Conservation (phyloP, 2,797 vertebrate species). For the Pseudochromis fuscus region DNA sequence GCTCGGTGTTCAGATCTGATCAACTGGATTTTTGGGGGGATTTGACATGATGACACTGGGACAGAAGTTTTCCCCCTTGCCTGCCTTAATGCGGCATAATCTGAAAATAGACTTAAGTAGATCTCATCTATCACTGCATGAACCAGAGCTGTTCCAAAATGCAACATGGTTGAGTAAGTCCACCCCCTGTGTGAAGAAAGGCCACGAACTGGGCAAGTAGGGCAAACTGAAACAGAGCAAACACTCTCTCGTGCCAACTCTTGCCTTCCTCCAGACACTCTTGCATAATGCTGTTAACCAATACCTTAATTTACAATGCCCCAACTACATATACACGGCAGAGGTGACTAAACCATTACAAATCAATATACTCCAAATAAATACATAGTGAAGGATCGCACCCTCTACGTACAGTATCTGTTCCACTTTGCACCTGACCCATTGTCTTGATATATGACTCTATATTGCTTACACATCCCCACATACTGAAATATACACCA, state of each 20-base stretch:
- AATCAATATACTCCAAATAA: constrained; percentile 35
- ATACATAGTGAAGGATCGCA: constrained; percentile 3
- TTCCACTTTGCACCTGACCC: constrained; percentile 27
- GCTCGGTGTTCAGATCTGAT: no score
- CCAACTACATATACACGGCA: constrained; percentile 57
- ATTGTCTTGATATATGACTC: constrained; percentile 44
- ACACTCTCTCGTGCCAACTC: constrained; percentile 59
- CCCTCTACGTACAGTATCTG: not conserved
- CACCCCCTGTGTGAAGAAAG: constrained; percentile 64
- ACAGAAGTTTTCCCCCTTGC: constrained; percentile 7
- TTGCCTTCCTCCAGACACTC: constrained; percentile 69
- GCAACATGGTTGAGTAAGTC: constrained; percentile 66
- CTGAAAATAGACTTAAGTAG: constrained; percentile 60
- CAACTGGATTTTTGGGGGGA: not conserved
- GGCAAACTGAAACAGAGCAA: constrained; percentile 71
- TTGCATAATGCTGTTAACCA: constrained; percentile 70
- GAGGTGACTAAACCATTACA: constrained; percentile 44
- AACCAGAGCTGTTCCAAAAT: constrained; percentile 52
- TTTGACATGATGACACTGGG: constrained; percentile 4
- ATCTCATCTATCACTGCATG: constrained; percentile 59
- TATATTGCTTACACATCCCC: constrained; percentile 24
- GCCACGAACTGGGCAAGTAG: constrained; percentile 67
- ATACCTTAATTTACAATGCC: constrained; percentile 57
- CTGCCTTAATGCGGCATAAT: constrained; percentile 20
- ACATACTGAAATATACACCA: constrained; percentile 14